Base-by-base conservation (phyloP, 2,888 invertebrate genomes). In the Seladonia tumulorum region DNA sequence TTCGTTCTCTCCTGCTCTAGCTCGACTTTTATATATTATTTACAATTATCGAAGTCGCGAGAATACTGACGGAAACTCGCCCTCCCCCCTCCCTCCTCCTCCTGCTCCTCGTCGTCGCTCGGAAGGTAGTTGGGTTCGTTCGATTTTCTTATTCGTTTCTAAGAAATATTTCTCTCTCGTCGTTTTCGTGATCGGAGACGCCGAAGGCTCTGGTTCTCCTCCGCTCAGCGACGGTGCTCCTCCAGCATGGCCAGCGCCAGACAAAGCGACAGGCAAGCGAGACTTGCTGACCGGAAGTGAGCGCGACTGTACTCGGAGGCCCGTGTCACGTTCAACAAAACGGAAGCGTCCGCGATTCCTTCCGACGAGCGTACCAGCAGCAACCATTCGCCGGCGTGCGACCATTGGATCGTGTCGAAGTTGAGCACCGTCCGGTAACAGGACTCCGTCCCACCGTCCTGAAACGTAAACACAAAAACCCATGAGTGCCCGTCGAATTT, bases 331-430 rank as follows among this genome's bases (percentile, higher is more conserved):
- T 97, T 97, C 89, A 97, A 95, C 91, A 96, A 95, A 92, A 97
- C 96, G 88, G 95, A 95, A 76, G 97, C 97, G 94, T 97, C 97
- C 72, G 96, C 96, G 88, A 96, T 95, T 79, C 97, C 97, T 90
- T 96, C 96, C 63, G 96, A 95, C 77, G 97, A 97, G 90, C 96
- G 96, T 49, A 97, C 97, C 86, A 97, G 94, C 88, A 97, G 96
- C 87, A 96, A 95, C 95, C 97, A 96, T 94, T 97, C 97, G 45
- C 97, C 97, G 22, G 96, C 95, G 94, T 97, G 96, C 60, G 95
- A 95, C 82, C 95, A 95, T 79, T 96, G 96, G 73, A 97, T 96
- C 90, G 95, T 95, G 74, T 96, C 95, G 90, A 97, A 96, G 88
- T 96, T 96, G 89, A 97, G 94, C 82, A 96, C 96, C 83, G 96